Base-by-base conservation (phyloP, 2,888 invertebrate genomes). In the Thumatha senex region DNA sequence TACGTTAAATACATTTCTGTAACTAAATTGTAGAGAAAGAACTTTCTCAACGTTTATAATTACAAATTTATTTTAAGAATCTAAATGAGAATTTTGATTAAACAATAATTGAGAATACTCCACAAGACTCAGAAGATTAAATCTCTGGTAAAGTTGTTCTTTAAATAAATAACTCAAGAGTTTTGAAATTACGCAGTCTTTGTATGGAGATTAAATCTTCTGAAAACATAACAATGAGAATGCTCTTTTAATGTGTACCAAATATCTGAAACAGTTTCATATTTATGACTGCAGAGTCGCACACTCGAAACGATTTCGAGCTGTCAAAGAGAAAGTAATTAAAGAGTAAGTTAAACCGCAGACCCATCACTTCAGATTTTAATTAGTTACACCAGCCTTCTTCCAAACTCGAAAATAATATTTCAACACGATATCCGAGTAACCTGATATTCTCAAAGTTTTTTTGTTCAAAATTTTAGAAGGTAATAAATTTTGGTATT, bases 371-470 rank as follows among this genome's bases (percentile, higher is more conserved):
- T 30, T 18, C 40, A 40, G 47, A 46, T 13, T 7, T 39, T 55
- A 46, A 61, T 61, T 40, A 53, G 51, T 64, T 58, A 54, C 18
- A 36, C 34, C 15, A 48, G 47, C 43, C 54, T 50, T 5, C 18
- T 24, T 39, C n/a, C 10, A 48, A 10, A 18, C 34, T 34, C 18
- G 7, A 33, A 31, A 12, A 29, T 38, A 18, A 48, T 50, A 42
- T 38, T 46, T 46, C 31, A 46, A 33, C 24, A 12, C 1, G 24
- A 40, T 24, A 13, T 24, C 40, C 31, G 12, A 40, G 33, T 46
- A 33, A 46, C 15, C n/a, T n/a, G 33, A 24, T 24, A 24, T 24
- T 24, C 18, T 24, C 18, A 24, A 24, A 24, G 5, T 24, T 2
- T 24, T 24, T 18, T 43, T 12, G 4, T 42, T n/a, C n/a, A 42